phyloP scores from a whole-genome alignment of 2,113 vertebrate genomes.

The Bungarus multicinctus region DNA sequence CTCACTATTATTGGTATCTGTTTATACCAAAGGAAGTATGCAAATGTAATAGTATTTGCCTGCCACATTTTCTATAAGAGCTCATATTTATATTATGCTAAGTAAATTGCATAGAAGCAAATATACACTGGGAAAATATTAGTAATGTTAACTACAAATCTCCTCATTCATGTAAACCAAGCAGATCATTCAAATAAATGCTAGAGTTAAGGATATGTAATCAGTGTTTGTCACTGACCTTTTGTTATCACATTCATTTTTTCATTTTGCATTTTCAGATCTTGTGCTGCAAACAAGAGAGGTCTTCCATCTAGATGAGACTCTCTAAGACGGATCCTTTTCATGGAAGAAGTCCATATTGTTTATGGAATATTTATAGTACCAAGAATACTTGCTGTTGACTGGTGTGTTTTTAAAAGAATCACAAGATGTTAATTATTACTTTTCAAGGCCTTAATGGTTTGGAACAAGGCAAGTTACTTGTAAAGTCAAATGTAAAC shows the following conservation, averaged over 20 bases:
- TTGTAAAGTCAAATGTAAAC: background rate
- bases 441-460: background rate
- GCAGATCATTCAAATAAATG: background rate
- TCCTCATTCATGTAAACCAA: background rate
- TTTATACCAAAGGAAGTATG: constrained; percentile 39
- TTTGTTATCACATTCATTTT: background rate
- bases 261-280: background rate
- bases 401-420: background rate
- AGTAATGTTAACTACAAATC: background rate
- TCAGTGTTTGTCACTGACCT: background rate
- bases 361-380: background rate
- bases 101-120: background rate
- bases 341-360: background rate
- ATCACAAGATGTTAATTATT: background rate
- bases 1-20: constrained; percentile 25
- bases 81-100: accelerated
- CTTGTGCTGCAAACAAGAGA: background rate
- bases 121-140: background rate
- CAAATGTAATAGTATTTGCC: constrained; percentile 27
- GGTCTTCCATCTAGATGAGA: background rate
- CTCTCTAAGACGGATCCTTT: background rate
- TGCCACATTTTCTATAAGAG: constrained; percentile 1
- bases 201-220: background rate
- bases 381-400: background rate
- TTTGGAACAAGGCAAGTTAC: background rate